Base-by-base conservation (phyloP, 1,140 invertebrate species). In the Lasioglossum baleicum region DNA sequence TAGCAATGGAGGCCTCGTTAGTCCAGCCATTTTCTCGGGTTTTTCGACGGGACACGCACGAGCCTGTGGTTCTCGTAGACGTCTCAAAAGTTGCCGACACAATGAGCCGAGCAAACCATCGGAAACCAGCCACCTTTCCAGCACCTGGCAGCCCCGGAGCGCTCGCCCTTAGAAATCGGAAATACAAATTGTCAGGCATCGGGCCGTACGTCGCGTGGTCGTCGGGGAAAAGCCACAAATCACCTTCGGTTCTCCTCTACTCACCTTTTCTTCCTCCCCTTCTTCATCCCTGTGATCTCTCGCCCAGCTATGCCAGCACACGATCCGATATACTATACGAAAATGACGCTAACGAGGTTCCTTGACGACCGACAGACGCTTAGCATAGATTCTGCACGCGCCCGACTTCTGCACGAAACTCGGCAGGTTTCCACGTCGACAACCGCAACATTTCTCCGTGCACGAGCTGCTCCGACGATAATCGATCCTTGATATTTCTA, bases 311-410 rank as follows among this genome's bases (percentile, higher is more conserved):
- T 35, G 35, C 35, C 35, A 35, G 35, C 35, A 61, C 68, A 75
- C 82, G 84, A 88, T 84, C 82, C 74, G 87, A 88, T 87, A 3
- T 35, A 35, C 2, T 35, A 35, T 35, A 35, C 81, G 80, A 88
- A 88, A 88, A 89, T 89, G 87, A 84, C 87, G 87, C 88, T 90
- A 90, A 90, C 88, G 84, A 89, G 87, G 78, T 76, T 80, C 77
- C 85, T 60, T 63, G 80, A 82, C 84, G 74, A 79, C 69, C 68
- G 44, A 20, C 69, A 13, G 35, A 22, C 31, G 58, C 63, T 68
- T 75, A 66, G 78, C 70, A 75, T 75, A 75, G 26, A 31, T 20
- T 31, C 15, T 60, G 48, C 72, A 73, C 58, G 75, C 69, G 44
- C 31, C 65, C 7, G 35, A 35, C 6, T 15, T 40, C 51, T 51